A percentile compares a stretch with the other conserved stretches of the same genome.
These are phyloP conservation scores for Avahi laniger DNA, from an alignment of 2,797 vertebrate genomes.

Conservation along the genomic window DNA sequence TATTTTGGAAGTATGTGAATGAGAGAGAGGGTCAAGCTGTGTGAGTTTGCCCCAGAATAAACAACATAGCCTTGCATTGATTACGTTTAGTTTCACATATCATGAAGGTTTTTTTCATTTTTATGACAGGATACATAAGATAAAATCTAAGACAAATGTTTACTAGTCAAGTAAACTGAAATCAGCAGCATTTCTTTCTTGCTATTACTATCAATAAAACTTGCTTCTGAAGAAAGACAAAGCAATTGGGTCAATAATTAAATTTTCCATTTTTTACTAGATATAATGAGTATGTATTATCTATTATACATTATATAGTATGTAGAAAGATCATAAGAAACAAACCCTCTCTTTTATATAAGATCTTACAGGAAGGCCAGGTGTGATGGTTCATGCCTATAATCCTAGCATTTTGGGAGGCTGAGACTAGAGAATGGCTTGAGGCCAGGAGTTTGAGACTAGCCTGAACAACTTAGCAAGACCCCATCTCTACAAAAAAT, in stretches of 20 bases:
- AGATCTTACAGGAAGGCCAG: not conserved
- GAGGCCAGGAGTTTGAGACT: not conserved
- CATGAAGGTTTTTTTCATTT: not conserved
- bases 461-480: not conserved
- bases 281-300: not conserved
- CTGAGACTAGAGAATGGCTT: not conserved
- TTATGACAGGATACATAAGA: not conserved
- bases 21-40: not conserved
- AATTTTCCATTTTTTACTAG: not conserved
- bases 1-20: not conserved
- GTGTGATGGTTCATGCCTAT: not conserved
- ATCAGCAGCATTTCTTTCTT: not conserved
- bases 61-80: not conserved
- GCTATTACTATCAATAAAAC: not conserved
- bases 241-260: not conserved
- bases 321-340: not conserved
- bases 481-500: not conserved
- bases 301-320: not conserved
- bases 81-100: not conserved
- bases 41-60: not conserved
- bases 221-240: not conserved
- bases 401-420: not conserved
- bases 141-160: not conserved
- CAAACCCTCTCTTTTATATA: not conserved
- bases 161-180: not conserved